Conservation (phyloP, 2,113 vertebrate species). For the Chamaetylas fuelleborni region DNA sequence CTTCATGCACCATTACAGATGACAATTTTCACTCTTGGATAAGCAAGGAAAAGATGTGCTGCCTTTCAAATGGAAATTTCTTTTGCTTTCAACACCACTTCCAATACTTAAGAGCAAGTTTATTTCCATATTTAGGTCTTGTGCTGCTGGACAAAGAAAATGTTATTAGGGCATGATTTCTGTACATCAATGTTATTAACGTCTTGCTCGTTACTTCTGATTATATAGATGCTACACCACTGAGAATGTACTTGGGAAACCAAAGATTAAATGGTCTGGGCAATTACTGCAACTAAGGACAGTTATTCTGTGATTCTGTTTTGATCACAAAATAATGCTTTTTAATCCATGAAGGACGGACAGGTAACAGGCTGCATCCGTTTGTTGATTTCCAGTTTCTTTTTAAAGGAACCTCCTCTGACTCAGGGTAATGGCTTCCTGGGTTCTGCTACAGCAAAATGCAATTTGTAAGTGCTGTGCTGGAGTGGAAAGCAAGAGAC, state of each 20-base stretch:
- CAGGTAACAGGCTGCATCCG: not conserved
- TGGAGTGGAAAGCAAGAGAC: not conserved
- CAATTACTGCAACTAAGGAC: not conserved
- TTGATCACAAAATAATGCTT: not conserved
- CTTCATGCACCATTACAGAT: not conserved
- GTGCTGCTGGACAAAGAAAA: not conserved
- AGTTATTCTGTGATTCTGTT: not conserved
- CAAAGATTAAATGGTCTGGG: not conserved
- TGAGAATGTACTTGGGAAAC: not conserved
- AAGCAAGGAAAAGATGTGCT: not conserved
- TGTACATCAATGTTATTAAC: not conserved
- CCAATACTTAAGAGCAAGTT: not conserved
- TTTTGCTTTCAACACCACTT: not conserved
- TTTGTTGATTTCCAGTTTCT: not conserved
- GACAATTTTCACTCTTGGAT: not conserved
- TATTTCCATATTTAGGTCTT: not conserved
- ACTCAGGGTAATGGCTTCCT: not conserved
- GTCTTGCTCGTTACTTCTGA: rapidly evolving
- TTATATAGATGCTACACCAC: not conserved
- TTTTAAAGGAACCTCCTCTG: not conserved
- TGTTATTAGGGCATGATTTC: not conserved
- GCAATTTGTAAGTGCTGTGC: not conserved
- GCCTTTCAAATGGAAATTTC: not conserved
- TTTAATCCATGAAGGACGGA: not conserved
- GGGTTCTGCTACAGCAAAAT: not conserved